phyloP scores from a whole-genome alignment of 2,797 vertebrate genomes.

The Cryptoblepharus egeriae region DNA sequence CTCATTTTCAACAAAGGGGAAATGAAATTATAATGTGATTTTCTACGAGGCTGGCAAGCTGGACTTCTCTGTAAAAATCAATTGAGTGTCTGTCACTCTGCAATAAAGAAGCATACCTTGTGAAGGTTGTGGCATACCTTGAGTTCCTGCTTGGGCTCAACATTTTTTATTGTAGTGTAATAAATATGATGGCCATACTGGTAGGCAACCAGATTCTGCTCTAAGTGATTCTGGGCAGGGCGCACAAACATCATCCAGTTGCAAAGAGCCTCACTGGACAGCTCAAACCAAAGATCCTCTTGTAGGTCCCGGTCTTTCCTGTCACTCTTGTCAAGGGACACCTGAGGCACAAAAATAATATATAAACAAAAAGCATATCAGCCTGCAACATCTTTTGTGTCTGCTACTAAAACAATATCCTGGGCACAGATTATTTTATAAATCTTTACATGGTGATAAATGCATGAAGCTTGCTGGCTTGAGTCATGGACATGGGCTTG shows the following conservation, averaged over 20 bases:
- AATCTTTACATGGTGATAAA: not conserved
- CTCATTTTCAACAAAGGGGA: constrained; percentile 5
- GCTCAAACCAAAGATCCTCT: constrained; percentile 91
- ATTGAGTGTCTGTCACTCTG: not conserved
- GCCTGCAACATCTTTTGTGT: too few species aligned
- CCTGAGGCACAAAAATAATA: constrained; percentile 73
- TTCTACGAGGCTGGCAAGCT: not conserved
- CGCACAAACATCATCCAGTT: constrained; percentile 99
- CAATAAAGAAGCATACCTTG: not conserved
- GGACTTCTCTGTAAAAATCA: not conserved
- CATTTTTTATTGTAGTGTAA: constrained; percentile 97
- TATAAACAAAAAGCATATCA: not conserved
- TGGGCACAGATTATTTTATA: not conserved
- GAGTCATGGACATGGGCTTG: too few species aligned
- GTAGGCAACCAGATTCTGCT: constrained; percentile 98
- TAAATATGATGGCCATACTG: constrained; percentile 97
- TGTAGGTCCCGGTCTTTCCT: constrained; percentile 81
- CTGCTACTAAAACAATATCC: not conserved
- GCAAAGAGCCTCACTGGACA: constrained; percentile 93
- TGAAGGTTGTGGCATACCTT: constrained; percentile 79
- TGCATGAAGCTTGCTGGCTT: not conserved
- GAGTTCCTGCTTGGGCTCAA: constrained; percentile 97
- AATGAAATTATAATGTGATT: not conserved
- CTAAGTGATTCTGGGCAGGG: constrained; percentile 95
- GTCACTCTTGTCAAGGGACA: constrained; percentile 86